Evolutionary conservation across 2,113 vertebrate genomes (phyloP), one percentile per base, ranked within the genome.

Genomic region (Oncorhynchus keta): DNA sequence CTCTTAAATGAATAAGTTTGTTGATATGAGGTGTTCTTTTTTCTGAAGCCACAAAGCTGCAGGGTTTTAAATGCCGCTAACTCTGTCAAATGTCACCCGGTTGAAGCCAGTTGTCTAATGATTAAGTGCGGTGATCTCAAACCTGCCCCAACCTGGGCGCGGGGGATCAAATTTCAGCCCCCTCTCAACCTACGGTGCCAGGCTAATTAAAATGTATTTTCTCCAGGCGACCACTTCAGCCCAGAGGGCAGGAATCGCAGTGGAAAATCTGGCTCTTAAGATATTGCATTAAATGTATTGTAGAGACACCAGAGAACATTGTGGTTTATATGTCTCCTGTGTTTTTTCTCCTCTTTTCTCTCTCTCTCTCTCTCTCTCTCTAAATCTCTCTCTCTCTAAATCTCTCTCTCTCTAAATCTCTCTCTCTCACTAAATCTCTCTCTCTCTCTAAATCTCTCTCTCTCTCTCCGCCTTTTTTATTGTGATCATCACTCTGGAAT

Each of bases 161-260:
- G 74, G 70, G 78, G 86, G 88, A 91, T 92, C 91, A 89, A 86
- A 89, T 93, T 91, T 91, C 90, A 90, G 85, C 89, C 90, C 86
- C 30, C 67, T 68, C 86, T 91, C 87, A 88, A 86, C 90, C 89
- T 92, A 88, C 84, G 89, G 88, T 87, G 87, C 88, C 86, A 81
- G 84, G 85, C 89, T 94, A 93, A 93, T 93, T 94, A 93, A 93
- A 92, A 93, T 92, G 85, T 92, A 93, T 92, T 93, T 93, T 93
- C 90, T 92, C 89, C 82, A 91, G 87, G 88, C 88, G 86, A 90
- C 90, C 89, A 88, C 89, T 89, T 91, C 89, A 88, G 90, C 59
- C 92, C 89, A 88, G 80, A 84, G 91, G 91, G 86, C 88, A 87
- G 78, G 88, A 90, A 89, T 91, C 83, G 83, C 12, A 74, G 86